Evolutionary conservation across 2,797 vertebrate species (phyloP), one percentile per base, ranked within the genome.

Genomic region (Chrosomus eos): DNA sequence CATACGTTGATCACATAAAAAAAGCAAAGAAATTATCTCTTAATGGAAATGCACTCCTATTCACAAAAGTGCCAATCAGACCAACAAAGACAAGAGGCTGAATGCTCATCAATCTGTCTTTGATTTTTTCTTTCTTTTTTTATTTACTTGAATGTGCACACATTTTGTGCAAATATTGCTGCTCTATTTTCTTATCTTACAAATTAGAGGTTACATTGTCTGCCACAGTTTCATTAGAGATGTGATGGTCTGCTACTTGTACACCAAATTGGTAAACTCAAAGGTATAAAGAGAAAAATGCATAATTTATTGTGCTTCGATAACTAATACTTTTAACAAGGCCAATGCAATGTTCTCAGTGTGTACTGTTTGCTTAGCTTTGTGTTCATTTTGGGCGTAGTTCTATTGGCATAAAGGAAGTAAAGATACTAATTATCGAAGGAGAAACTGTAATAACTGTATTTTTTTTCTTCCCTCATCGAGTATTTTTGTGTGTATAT

Each of bases 21-120:
- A 74, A 80, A 51, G 66, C 18, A 82, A 80, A 74, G 4, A 68
- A 87, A 84, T 87, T 88, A 86, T 90, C 89, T 92, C 90, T 91
- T 89, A 92, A 86, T 40, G 67, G 88, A 91, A 94, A 94, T 95
- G 95, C 94, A 95, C 94, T 95, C 94, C 91, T 95, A 90, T 95
- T 96, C 95, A 96, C 95, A 92, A 94, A 96, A 96, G 95, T 96
- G 95, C 95, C 95, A 96, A 96, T 94, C 94, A 85, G 94, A 95
- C 95, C 95, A 94, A 94, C 93, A 93, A 94, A 95, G 93, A 94
- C 94, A 93, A 91, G 94, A 94, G 92, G 92, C 92, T 95, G 93
- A 91, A 53, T 93, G 73, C 89, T 86, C 93, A 89, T 94, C 91
- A 90, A 90, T 93, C 91, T 81, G 87, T 90, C 81, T 88, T 83